Base-by-base conservation (phyloP, 2,113 vertebrate genomes). In the Pantherophis guttatus region DNA sequence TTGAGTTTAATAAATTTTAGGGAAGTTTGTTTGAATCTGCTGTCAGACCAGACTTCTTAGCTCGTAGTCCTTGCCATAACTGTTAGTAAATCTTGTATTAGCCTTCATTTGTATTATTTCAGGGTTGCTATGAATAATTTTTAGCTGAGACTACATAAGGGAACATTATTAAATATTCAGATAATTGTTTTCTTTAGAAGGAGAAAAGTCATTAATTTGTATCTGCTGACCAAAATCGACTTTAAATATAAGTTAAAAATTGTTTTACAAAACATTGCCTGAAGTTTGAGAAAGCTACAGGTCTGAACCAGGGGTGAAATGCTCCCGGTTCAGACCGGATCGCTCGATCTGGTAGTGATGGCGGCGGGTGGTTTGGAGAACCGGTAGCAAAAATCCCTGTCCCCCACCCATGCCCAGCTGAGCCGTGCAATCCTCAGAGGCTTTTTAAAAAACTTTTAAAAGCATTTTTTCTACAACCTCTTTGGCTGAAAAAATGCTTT, bases 191-290 rank as follows among this genome's bases (percentile, higher is more conserved):
- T 94, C 94, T 95, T 93, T 94, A 94, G 93, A 96, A 96, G 94
- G 96, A 97, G 96, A 96, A 96, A 96, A 93, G 93, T 89, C 58
- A 94, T 96, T 70, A 96, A 96, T 96, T 96, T 94, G 96, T 96
- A 94, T 96, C 92, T 96, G 95, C 96, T 93, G 94, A 88, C 92
- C 93, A 57, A 86, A 89, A 89, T 89, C 0, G 0, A 59, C 87
- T 88, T 95, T 96, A 97, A 96, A 95, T 96, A 97, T 94, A 97
- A 92, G 44, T 75, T 96, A 95, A 2, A 0, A 1, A 0, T 8
- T 0, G 0, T 87, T n/a, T 94, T 94, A 96, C 93, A 95, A 95
- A 95, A 95, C 93, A 93, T 93, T 3, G 50, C 59, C 70, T 65
- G 88, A 81, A 96, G 91, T 5, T 0, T 33, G 91, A 93, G 92